Base-by-base conservation (phyloP, 2,113 vertebrate genomes). In the Elaphurus davidianus region DNA sequence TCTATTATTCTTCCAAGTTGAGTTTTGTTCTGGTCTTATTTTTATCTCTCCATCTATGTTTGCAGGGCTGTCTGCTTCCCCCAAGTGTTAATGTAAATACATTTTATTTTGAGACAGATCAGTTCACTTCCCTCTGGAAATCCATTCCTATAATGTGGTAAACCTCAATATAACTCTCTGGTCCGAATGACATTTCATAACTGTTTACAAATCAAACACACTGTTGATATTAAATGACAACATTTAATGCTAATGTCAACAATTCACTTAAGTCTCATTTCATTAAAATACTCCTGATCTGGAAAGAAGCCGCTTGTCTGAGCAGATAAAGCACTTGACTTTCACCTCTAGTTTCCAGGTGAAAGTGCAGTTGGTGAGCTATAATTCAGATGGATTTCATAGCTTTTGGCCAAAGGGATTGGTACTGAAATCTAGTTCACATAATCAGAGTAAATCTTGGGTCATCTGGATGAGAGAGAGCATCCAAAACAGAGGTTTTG, bases 1-100 rank as follows among this genome's bases (percentile, higher is more conserved):
- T 96, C 98, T 94, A 15, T 96, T 98, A 52, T 98, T 98, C 90
- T 98, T 98, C 98, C 98, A 98, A 98, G 98, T 87, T 97, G 98
- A 98, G 96, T 98, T 98, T 98, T 98, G 7, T 33, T 97, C 97
- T 98, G 97, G 92, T 98, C 98, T 99, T 99, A 99, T 98, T 98
- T 98, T 99, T 99, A 99, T 99, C 99, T 99, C 98, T 98, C 98
- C 99, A 99, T 99, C 98, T 99, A 45, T 98, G 98, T 99, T 99
- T 98, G 98, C 98, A 98, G 98, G 98, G 97, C 98, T 98, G 88
- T 83, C 96, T 98, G 98, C 98, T 98, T 98, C 98, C 99, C 99
- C 98, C 98, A 99, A 98, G 98, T 98, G 98, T 98, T 99, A 99
- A 99, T 98, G 98, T 99, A 99, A 99, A 99, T 98, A 99, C 98